Conservation (phyloP, 1,140 invertebrate genomes). For the Centruroides vittatus region DNA sequence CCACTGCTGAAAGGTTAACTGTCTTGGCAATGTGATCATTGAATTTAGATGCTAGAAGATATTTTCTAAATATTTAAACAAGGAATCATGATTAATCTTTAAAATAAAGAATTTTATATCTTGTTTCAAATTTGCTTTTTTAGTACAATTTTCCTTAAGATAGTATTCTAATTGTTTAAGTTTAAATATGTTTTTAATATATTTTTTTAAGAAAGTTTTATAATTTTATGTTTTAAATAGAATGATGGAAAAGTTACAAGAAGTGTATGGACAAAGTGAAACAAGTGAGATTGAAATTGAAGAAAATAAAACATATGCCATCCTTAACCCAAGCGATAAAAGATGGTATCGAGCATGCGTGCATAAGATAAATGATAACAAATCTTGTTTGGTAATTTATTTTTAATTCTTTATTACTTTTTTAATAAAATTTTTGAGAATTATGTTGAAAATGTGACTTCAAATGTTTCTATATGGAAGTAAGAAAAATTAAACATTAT, state of each 20-base stretch:
- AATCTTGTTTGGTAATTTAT: neutral
- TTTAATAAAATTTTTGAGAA: no score
- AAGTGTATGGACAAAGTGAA: constrained; percentile 2
- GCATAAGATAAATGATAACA: neutral
- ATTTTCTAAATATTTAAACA: no score
- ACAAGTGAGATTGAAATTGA: neutral
- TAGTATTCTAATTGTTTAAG: neutral
- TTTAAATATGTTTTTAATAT: no score
- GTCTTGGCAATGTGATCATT: no score
- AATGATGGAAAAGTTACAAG: constrained; percentile 8
- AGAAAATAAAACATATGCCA: constrained; percentile 7
- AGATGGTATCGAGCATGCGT: constrained; percentile 5
- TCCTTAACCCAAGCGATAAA: neutral
- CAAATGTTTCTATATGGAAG: no score
- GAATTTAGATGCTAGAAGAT: no score
- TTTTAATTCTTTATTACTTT: neutral
- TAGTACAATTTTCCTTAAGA: neutral
- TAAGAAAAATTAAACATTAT: no score
- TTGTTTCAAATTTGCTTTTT: neutral
- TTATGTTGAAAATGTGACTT: no score
- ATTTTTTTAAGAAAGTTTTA: no score
- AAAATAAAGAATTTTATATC: no score
- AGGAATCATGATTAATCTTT: no score
- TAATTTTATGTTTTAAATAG: neutral
- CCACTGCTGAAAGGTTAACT: no score